phyloP scores from a whole-genome alignment of 1,140 invertebrate genomes.

The Trachymyrmex cornetzi region DNA sequence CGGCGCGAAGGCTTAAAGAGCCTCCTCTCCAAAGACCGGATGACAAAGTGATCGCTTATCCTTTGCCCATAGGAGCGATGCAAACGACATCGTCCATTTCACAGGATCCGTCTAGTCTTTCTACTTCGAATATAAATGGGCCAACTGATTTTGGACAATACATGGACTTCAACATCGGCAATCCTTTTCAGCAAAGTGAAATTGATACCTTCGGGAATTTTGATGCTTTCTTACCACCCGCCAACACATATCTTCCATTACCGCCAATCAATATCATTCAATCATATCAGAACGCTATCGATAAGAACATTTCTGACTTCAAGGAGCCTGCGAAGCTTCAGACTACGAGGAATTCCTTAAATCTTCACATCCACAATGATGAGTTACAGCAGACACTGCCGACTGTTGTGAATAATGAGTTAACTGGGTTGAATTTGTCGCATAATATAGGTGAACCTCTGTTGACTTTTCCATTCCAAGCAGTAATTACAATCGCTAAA shows the following conservation, averaged over 20 bases:
- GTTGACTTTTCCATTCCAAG: slow-evolving; percentile 83
- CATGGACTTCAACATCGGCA: background rate
- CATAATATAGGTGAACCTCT: slow-evolving; percentile 61
- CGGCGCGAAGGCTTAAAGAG: slow-evolving; percentile 33
- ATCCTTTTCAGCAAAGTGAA: slow-evolving; percentile 7
- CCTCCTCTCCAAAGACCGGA: background rate
- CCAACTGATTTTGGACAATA: slow-evolving; percentile 15
- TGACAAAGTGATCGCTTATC: slow-evolving; percentile 33
- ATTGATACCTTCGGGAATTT: background rate
- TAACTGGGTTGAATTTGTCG: background rate
- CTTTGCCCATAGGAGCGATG: slow-evolving; percentile 34
- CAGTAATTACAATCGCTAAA: slow-evolving; percentile 80
- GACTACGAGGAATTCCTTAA: background rate
- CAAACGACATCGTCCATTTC: background rate
- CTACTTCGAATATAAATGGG: background rate
- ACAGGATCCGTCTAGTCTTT: background rate
- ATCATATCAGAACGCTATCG: background rate
- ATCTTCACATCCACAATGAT: slow-evolving; percentile 1
- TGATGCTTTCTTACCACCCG: background rate
- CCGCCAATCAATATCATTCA: slow-evolving; percentile 10
- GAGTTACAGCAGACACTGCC: slow-evolving; percentile 8
- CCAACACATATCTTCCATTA: slow-evolving; percentile 46
- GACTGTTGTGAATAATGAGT: slow-evolving; percentile 18
- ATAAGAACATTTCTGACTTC: slow-evolving; percentile 29
- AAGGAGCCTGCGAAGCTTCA: background rate